Conservation (phyloP, 2,113 vertebrate genomes). For the Perca schrenkii region DNA sequence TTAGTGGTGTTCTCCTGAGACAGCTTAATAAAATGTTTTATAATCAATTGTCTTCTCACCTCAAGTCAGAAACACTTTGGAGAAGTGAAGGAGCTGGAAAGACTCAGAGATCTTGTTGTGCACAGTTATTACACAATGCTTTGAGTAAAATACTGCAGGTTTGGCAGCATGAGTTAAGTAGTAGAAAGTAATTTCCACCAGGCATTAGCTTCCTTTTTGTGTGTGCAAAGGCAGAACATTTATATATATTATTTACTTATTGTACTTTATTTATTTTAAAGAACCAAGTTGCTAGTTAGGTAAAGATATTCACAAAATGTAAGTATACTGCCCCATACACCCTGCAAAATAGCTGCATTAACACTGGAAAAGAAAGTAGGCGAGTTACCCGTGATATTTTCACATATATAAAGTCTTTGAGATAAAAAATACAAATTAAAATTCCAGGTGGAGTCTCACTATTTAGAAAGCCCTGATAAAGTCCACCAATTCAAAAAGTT, state of each 20-base stretch:
- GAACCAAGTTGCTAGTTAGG: neutral
- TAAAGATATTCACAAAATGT: neutral
- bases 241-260: neutral
- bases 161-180: neutral
- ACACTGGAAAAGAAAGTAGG: neutral
- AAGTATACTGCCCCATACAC: neutral
- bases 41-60: neutral
- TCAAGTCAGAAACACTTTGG: conserved; percentile 17
- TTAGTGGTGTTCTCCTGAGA: conserved; percentile 6
- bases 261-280: neutral
- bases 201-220: neutral
- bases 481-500: neutral
- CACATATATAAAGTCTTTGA: neutral
- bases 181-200: neutral
- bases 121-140: neutral
- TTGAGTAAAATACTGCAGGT: conserved; percentile 3
- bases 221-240: neutral
- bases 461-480: neutral
- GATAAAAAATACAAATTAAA: conserved; percentile 8
- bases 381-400: neutral
- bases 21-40: neutral
- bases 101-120: too few relatives aligned
- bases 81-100: neutral
- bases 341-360: neutral
- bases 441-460: neutral